Evolutionary conservation across 2,888 invertebrate genomes (phyloP), one percentile per base, ranked within the genome.

Genomic region (Schrankia costaestrigalis): DNA sequence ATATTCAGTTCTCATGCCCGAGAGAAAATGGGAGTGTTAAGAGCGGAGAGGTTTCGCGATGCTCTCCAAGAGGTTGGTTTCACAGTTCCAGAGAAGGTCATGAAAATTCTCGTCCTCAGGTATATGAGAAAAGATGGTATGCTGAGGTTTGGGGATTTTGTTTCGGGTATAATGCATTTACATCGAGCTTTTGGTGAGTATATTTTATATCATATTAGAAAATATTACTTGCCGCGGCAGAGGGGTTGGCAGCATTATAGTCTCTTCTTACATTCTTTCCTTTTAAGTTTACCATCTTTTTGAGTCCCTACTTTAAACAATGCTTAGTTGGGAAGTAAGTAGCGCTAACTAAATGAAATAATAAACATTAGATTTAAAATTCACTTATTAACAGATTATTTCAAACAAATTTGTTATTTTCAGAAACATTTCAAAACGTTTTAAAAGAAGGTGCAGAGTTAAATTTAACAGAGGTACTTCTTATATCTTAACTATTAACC

Each of bases 71-170:
- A 97, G 82, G 94, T 97, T 9, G 97, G 97, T 2, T 97, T 97
- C 69, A 94, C 95, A 60, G 82, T 97, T 13, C 96, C 94, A 56
- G 94, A 95, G 38, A 94, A 95, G 43, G 94, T 95, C 14, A 88
- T 97, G 68, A 93, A 94, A 4, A 91, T 95, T 28, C 88, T 97
- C 5, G 93, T 96, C 41, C 89, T 97, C 46, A 90, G 96, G 44
- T 97, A 96, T 62, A 97, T 97, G 94, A 90, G 97, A 48, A 97
- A 97, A 73, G 97, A 97, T 71, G 97, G 97, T 21, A 97, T 96
- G 35, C 88, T 97, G 25, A 89, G 97, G 53, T 95, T 97, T 65
- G 97, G 97, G 6, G 97, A 97, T 76, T 97, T 97, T 71, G 96
- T 97, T 1, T 95, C 95, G 0, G 94, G 96, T 24, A 94, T 97